Conservation (phyloP, 1,140 invertebrate species). For the Grapholita molesta region DNA sequence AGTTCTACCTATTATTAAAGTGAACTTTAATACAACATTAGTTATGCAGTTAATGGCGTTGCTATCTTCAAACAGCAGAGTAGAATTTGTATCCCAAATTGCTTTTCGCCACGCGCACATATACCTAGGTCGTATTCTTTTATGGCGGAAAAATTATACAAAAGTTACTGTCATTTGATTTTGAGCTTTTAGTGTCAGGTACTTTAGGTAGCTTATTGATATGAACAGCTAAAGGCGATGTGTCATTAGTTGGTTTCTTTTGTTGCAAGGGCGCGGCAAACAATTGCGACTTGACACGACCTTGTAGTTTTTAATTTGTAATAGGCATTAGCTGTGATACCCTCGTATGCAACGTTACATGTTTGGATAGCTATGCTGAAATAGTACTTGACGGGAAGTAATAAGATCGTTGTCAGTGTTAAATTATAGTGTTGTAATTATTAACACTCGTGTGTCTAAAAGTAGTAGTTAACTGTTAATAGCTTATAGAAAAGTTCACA, state of each 20-base stretch:
- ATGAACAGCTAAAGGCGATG: not conserved
- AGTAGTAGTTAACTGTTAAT: not conserved
- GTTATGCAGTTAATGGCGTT: not conserved
- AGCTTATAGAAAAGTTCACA: not conserved
- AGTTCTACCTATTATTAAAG: too few species aligned
- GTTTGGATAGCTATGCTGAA: not conserved
- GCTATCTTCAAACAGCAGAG: not conserved
- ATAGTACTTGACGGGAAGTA: not conserved
- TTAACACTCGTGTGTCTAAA: not conserved
- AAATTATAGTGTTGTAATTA: not conserved
- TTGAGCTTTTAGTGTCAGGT: not conserved
- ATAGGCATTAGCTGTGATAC: conserved; percentile 3
- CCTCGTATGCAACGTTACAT: not conserved
- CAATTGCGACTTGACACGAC: conserved; percentile 16
- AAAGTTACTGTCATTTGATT: not conserved
- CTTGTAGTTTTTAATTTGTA: conserved; percentile 3
- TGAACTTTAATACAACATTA: not conserved
- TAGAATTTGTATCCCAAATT: not conserved
- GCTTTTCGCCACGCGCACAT: not conserved
- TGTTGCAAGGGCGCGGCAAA: not conserved
- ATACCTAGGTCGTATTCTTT: not conserved
- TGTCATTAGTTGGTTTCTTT: not conserved
- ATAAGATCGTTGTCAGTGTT: not conserved
- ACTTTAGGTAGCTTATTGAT: not conserved
- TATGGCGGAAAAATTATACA: not conserved